A percentile compares a stretch with the other conserved stretches of the same genome.
Conservation (phyloP, 2,797 vertebrate genomes). For the Discoglossus pictus region DNA sequence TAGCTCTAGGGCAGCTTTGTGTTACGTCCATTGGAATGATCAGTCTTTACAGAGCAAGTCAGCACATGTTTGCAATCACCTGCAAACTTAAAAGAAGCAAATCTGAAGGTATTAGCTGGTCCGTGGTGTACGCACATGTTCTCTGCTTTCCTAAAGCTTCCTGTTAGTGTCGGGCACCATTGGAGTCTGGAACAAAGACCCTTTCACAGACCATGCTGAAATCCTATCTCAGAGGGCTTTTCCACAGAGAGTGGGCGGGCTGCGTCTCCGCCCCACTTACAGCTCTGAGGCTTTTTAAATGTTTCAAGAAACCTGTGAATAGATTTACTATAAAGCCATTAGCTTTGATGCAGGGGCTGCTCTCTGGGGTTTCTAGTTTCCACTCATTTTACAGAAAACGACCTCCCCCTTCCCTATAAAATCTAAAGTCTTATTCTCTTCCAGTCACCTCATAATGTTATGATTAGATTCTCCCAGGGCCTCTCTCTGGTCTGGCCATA, state of each 20-base stretch:
- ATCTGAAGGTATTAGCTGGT: conserved; percentile 8
- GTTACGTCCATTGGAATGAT: conserved; percentile 4
- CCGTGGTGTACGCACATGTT: conserved; percentile 23
- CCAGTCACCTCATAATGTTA: background rate
- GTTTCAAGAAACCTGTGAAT: conserved; percentile 31
- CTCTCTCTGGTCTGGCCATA: conserved; percentile 10
- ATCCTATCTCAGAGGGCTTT: conserved; percentile 28
- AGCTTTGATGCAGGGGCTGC: conserved; percentile 19
- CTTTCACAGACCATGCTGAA: conserved; percentile 39
- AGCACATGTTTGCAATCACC: conserved; percentile 41
- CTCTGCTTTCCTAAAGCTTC: conserved; percentile 29
- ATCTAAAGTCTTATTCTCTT: too few relatives aligned
- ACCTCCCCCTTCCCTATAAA: background rate
- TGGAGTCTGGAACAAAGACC: conserved; percentile 29
- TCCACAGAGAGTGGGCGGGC: conserved; percentile 16
- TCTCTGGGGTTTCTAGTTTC: conserved; percentile 25
- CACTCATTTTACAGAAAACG: conserved; percentile 10
- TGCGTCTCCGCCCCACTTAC: conserved; percentile 6
- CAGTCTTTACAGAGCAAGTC: conserved; percentile 28
- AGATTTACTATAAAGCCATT: conserved; percentile 37
- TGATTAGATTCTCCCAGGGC: conserved; percentile 14
- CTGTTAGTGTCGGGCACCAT: conserved; percentile 17
- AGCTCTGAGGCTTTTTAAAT: conserved; percentile 30
- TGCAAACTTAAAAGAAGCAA: conserved; percentile 13
- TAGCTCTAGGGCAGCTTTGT: conserved; percentile 10